A percentile compares a stretch with the other conserved stretches of the same genome.
These are phyloP conservation scores for Cotesia vestalis DNA, from an alignment of 1,140 invertebrate genomes.

Conservation along the genomic window DNA sequence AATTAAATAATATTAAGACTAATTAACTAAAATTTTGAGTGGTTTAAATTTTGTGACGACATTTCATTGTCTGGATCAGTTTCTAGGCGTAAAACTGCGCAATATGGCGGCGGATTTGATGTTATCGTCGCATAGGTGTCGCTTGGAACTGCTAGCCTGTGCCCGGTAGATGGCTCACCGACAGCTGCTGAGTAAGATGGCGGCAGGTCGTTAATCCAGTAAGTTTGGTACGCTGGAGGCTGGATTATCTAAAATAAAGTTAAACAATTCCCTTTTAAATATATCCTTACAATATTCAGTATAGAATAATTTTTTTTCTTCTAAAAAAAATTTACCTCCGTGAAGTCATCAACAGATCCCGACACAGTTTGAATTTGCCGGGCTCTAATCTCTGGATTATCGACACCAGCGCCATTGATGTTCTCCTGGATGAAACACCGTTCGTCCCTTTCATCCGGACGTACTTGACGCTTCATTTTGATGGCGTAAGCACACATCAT, in stretches of 20 bases:
- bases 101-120: not conserved
- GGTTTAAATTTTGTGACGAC: too few relatives aligned
- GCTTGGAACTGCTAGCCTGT: not conserved
- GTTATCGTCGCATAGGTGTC: not conserved
- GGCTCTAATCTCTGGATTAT: too few relatives aligned
- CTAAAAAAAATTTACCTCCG: constrained; percentile 37
- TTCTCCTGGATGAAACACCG: constrained; percentile 27
- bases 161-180: not conserved
- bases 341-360: constrained; percentile 38
- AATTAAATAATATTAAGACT: too few relatives aligned
- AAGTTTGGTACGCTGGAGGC: constrained; percentile 46
- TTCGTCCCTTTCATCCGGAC: constrained; percentile 36
- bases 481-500: constrained; percentile 47
- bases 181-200: constrained; percentile 44
- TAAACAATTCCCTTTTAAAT: constrained; percentile 11
- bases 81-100: too few relatives aligned
- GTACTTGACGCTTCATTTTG: constrained; percentile 40
- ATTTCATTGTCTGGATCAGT: too few relatives aligned
- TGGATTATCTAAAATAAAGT: constrained; percentile 38
- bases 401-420: too few relatives aligned
- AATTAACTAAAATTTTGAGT: too few relatives aligned
- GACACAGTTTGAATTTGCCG: constrained; percentile 47
- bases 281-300: not conserved
- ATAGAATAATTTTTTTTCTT: not conserved
- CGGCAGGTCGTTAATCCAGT: constrained; percentile 47